These are phyloP conservation scores for Antennarius maculatus DNA, from an alignment of 2,797 vertebrate species.

Conservation along the genomic window DNA sequence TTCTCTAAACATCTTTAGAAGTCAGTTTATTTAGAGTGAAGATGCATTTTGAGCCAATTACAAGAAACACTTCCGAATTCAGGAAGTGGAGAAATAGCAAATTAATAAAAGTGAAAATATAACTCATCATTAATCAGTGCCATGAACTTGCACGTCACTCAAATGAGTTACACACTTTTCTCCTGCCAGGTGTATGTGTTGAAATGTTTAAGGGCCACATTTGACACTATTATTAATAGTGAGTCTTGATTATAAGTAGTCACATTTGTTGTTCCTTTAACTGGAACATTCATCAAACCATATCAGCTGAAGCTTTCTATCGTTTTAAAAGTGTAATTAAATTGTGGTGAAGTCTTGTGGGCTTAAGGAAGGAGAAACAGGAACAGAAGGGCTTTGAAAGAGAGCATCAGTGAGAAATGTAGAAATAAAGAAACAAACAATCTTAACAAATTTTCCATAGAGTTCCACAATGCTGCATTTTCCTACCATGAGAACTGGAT, in stretches of 20 bases:
- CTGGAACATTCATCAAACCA: conserved; percentile 38
- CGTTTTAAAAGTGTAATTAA: conserved; percentile 51
- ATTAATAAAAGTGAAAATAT: neutral
- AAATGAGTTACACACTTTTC: neutral
- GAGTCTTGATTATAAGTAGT: conserved; percentile 23
- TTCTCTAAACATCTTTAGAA: conserved; percentile 4
- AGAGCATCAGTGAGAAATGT: conserved; percentile 31
- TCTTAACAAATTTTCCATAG: neutral
- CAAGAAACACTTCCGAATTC: neutral
- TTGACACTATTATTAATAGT: neutral
- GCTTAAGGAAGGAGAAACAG: no score
- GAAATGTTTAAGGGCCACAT: conserved; percentile 4
- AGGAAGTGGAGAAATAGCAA: neutral
- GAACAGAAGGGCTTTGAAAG: conserved; percentile 2
- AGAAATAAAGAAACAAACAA: conserved; percentile 3
- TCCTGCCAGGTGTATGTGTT: neutral
- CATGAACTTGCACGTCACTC: neutral
- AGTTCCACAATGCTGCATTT: neutral
- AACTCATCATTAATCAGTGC: neutral
- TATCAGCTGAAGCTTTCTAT: conserved; percentile 32
- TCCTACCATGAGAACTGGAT: neutral
- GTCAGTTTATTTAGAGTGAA: neutral
- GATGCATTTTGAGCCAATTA: conserved; percentile 10
- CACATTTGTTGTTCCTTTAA: conserved; percentile 32
- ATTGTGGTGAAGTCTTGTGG: neutral